A percentile compares a stretch with the other conserved stretches of the same genome.
Evolutionary conservation across 2,888 invertebrate species (phyloP).

Genomic region (Criorhina ranunculi): DNA sequence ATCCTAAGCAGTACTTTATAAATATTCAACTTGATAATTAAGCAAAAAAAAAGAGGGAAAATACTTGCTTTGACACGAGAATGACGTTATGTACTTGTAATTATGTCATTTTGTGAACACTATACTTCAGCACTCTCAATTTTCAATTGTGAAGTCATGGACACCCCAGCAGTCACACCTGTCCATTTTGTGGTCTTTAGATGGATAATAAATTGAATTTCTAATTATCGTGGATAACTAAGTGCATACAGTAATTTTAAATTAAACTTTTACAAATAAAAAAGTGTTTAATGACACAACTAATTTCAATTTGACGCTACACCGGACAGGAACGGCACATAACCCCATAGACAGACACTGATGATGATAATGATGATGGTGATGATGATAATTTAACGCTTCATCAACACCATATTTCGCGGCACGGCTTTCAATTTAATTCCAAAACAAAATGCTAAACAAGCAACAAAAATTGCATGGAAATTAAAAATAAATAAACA

Average conservation of each 20-base stretch:
- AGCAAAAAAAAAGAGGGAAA: slow-evolving; percentile 43
- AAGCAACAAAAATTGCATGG: slow-evolving; percentile 19
- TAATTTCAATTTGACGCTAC: not conserved
- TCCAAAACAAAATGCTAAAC: not conserved
- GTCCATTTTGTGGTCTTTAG: slow-evolving; percentile 7
- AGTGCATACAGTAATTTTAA: slow-evolving; percentile 16
- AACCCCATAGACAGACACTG: not conserved
- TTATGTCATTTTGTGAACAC: slow-evolving; percentile 70
- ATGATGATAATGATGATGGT: not conserved
- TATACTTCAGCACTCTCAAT: slow-evolving; percentile 61
- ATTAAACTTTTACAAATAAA: not conserved
- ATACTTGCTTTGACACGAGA: slow-evolving; percentile 39
- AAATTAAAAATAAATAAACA: slow-evolving; percentile 49
- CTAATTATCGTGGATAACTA: slow-evolving; percentile 48
- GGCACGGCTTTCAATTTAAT: slow-evolving; percentile 68
- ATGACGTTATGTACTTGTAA: slow-evolving; percentile 64
- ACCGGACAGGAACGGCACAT: not conserved
- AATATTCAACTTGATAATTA: slow-evolving; percentile 49
- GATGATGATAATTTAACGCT: slow-evolving; percentile 60
- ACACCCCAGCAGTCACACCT: slow-evolving; percentile 28
- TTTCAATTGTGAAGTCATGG: slow-evolving; percentile 64
- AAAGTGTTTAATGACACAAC: not conserved
- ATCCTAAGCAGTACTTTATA: slow-evolving; percentile 54
- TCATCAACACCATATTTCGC: slow-evolving; percentile 67
- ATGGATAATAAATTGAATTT: slow-evolving; percentile 49